Percentiles rank a stretch among this genome's conserved stretches.
phyloP scores from a whole-genome alignment of 2,113 vertebrate species.

The Ornithorhynchus anatinus region DNA sequence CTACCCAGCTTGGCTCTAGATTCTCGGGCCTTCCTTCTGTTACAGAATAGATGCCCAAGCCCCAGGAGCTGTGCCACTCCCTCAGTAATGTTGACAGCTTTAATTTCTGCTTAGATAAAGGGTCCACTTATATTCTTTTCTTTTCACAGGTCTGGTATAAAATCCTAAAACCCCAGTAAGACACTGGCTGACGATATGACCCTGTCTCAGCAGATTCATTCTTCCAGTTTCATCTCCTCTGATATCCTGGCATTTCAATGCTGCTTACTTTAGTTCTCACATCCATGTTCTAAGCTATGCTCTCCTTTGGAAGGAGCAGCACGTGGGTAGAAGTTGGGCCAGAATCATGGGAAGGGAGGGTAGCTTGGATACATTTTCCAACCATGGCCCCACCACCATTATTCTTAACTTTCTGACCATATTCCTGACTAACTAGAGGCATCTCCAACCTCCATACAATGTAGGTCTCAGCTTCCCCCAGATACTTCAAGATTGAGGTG shows the following conservation, averaged over 20 bases:
- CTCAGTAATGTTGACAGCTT: background rate
- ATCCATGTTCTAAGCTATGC: background rate
- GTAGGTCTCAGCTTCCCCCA: no score
- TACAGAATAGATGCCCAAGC: constrained; percentile 51
- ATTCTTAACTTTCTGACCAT: no score
- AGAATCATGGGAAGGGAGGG: no score
- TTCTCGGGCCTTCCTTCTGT: constrained; percentile 54
- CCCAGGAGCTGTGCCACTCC: no score
- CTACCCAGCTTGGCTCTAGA: constrained; percentile 30
- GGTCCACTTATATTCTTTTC: background rate
- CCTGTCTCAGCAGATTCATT: constrained; percentile 49
- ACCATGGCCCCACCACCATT: no score
- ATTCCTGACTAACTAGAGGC: no score
- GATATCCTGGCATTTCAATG: constrained; percentile 31
- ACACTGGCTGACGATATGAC: constrained; percentile 48
- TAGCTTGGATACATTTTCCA: no score
- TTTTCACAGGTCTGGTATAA: constrained; percentile 50
- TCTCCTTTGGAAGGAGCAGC: background rate
- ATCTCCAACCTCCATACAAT: no score
- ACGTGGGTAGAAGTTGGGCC: no score
- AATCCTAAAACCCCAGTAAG: constrained; percentile 49
- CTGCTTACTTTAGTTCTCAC: accelerated
- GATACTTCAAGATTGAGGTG: no score
- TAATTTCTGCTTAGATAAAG: constrained; percentile 24
- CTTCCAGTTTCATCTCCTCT: background rate